Conservation (phyloP, 2,888 invertebrate genomes). For the Tetheella fluctuosa region DNA sequence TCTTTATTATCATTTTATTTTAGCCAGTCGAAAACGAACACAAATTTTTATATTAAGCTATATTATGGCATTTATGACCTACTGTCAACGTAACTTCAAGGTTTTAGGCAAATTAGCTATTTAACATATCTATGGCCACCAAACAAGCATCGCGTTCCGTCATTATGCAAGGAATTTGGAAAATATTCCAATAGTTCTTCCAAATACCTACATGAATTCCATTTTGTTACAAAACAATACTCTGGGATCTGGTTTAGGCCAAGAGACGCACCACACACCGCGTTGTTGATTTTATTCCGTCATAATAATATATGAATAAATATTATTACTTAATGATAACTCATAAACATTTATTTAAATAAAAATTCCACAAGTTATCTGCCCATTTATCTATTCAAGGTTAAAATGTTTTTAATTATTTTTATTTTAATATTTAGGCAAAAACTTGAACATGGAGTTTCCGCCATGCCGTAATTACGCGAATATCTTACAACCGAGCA, state of each 20-base stretch:
- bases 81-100: neutral
- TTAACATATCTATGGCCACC: neutral
- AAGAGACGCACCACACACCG: slow-evolving; percentile 29
- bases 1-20: neutral
- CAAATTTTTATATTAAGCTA: neutral
- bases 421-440: slow-evolving; percentile 19
- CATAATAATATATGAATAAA: neutral
- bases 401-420: neutral
- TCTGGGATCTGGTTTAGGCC: slow-evolving; percentile 25
- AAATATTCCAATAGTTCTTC: neutral
- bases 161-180: neutral
- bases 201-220: neutral
- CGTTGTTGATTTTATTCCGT: slow-evolving; percentile 10
- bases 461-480: slow-evolving; percentile 16
- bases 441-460: neutral
- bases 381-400: neutral
- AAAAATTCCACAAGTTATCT: slow-evolving; percentile 12
- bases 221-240: slow-evolving; percentile 18
- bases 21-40: neutral
- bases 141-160: neutral
- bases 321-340: neutral
- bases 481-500: slow-evolving; percentile 20
- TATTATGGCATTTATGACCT: neutral
- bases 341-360: slow-evolving; percentile 17
- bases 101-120: slow-evolving; percentile 3